Evolutionary conservation across 2,888 invertebrate species (phyloP).

Genomic region (Agriopis aurantiaria): DNA sequence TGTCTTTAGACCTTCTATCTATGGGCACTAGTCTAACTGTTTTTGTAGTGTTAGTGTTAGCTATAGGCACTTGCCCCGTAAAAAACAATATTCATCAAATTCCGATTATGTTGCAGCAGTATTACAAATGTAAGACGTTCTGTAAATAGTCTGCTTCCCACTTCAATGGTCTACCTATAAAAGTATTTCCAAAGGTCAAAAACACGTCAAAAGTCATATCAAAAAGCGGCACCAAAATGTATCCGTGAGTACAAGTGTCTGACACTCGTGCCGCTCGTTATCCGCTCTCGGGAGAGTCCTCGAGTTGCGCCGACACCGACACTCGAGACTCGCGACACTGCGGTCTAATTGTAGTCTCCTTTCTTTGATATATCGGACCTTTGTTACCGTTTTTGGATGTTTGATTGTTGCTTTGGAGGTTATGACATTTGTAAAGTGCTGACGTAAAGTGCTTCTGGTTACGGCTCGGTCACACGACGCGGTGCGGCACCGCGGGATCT

Average conservation of each 20-base stretch:
- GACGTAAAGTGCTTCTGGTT: background rate
- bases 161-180: too few species aligned
- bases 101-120: too few species aligned
- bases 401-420: conserved; percentile 20
- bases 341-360: conserved; percentile 30
- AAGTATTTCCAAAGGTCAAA: conserved; percentile 9
- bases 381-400: conserved; percentile 21
- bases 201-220: conserved; percentile 9
- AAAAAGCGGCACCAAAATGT: conserved; percentile 22
- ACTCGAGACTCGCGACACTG: conserved; percentile 36
- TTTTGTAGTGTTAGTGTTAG: too few species aligned
- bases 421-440: conserved; percentile 4
- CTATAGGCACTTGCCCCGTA: too few species aligned
- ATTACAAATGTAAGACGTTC: too few species aligned
- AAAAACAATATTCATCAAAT: too few species aligned
- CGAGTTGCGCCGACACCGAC: conserved; percentile 43
- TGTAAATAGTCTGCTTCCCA: too few species aligned
- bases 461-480: too few species aligned
- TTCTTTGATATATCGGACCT: conserved; percentile 31
- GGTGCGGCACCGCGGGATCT: too few species aligned
- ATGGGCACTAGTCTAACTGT: too few species aligned
- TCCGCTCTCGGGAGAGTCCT: conserved; percentile 52
- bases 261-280: conserved; percentile 49
- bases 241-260: conserved; percentile 30
- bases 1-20: too few species aligned